A percentile compares a stretch with the other conserved stretches of the same genome.
Evolutionary conservation across 2,113 vertebrate species (phyloP).

Genomic region (Salvelinus namaycush): DNA sequence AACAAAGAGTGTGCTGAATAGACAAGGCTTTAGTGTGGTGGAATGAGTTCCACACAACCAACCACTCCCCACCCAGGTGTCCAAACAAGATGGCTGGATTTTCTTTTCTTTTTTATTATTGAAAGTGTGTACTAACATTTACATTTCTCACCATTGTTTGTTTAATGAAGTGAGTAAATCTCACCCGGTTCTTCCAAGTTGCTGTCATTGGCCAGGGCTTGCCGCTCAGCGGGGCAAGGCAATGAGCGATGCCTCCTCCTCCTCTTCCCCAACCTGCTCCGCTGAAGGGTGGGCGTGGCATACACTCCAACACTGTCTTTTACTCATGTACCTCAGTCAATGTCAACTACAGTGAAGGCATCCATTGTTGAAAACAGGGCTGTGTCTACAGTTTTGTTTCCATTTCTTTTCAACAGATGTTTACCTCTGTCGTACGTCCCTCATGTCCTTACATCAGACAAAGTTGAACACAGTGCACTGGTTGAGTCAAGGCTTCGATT

Average conservation of each 20-base stretch:
- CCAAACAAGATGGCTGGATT: constrained; percentile 53
- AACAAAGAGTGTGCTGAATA: constrained; percentile 19
- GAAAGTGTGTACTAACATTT: constrained; percentile 62
- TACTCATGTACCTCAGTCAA: constrained; percentile 44
- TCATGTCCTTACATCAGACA: constrained; percentile 57
- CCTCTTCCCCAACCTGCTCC: constrained; percentile 61
- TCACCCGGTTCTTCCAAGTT: constrained; percentile 68
- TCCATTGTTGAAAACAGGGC: constrained; percentile 66
- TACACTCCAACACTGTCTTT: constrained; percentile 35
- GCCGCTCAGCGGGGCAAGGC: constrained; percentile 38
- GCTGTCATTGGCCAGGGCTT: constrained; percentile 59
- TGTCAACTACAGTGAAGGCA: constrained; percentile 62
- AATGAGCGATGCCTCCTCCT: constrained; percentile 69
- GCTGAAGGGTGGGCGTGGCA: constrained; percentile 54
- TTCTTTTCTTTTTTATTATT: constrained; percentile 28
- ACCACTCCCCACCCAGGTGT: constrained; percentile 63
- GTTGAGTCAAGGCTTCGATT: constrained; percentile 44
- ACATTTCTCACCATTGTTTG: constrained; percentile 68
- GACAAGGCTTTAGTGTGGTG: constrained; percentile 10
- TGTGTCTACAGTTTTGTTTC: constrained; percentile 67
- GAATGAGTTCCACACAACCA: constrained; percentile 16
- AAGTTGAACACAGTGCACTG: constrained; percentile 46
- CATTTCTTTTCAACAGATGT: constrained; percentile 71
- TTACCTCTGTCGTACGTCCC: constrained; percentile 64
- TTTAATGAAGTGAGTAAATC: constrained; percentile 61